These are phyloP conservation scores for Callorhinus ursinus DNA, from an alignment of 2,113 vertebrate genomes.

Conservation along the genomic window DNA sequence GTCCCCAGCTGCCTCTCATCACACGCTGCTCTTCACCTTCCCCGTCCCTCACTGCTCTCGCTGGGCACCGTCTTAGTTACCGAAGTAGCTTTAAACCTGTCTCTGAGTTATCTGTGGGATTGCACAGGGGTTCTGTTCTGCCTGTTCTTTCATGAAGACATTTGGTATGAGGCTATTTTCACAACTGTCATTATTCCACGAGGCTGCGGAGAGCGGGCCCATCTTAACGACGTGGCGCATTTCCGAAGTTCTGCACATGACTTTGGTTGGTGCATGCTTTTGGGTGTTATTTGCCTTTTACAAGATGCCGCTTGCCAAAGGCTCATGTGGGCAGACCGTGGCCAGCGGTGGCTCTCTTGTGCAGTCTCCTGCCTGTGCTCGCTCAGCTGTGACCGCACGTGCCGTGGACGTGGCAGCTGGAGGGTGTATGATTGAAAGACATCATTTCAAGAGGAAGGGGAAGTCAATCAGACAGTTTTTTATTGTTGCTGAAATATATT, in stretches of 20 bases:
- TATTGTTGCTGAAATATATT: not conserved
- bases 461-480: not conserved
- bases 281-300: conserved; percentile 28
- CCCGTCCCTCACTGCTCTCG: conserved; percentile 39
- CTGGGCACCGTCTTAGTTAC: conserved; percentile 18
- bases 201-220: not conserved
- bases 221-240: not conserved
- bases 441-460: not conserved
- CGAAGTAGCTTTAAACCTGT: not conserved
- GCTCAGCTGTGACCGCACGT: not conserved
- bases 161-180: not conserved
- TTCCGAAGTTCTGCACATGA: conserved; percentile 7
- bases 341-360: not conserved
- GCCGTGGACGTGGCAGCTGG: fast-evolving
- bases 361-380: fast-evolving
- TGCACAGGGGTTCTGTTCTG: not conserved
- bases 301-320: not conserved
- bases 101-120: not conserved
- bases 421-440: not conserved
- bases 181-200: not conserved
- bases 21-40: conserved; percentile 72
- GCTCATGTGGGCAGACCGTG: not conserved
- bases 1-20: conserved; percentile 71
- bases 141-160: not conserved
- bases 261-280: not conserved